Percentiles rank a stretch among this genome's conserved stretches.
Conservation (phyloP, 2,888 invertebrate species). For the Baronia brevicornis region DNA sequence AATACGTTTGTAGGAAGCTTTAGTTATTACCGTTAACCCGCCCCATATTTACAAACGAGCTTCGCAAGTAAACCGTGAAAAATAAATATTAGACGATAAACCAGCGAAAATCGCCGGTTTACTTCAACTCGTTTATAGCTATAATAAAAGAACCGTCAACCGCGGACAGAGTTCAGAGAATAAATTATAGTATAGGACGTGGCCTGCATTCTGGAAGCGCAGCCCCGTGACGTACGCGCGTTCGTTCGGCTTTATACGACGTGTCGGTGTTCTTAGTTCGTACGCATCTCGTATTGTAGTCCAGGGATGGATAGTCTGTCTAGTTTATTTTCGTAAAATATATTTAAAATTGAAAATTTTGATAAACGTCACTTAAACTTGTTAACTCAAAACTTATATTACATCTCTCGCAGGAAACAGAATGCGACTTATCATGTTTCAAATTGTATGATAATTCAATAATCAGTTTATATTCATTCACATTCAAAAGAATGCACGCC, state of each 20-base stretch:
- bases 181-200: conserved; percentile 51
- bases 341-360: too few species aligned
- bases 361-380: too few species aligned
- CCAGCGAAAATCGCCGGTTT: conserved; percentile 63
- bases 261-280: conserved; percentile 34
- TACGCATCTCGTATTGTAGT: too few species aligned
- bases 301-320: too few species aligned
- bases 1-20: conserved; percentile 20
- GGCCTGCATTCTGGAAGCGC: conserved; percentile 53
- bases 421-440: too few species aligned
- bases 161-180: conserved; percentile 52
- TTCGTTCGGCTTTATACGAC: conserved; percentile 48
- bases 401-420: too few species aligned
- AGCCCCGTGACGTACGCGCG: conserved; percentile 38
- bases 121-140: conserved; percentile 60
- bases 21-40: conserved; percentile 41
- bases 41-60: conserved; percentile 44
- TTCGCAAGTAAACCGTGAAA: conserved; percentile 57
- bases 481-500: too few species aligned
- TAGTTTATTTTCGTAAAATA: too few species aligned
- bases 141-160: conserved; percentile 72
- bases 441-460: too few species aligned
- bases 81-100: conserved; percentile 69
- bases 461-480: too few species aligned
- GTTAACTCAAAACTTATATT: too few species aligned